Evolutionary conservation across 2,113 vertebrate species (phyloP), one percentile per base, ranked within the genome.

Genomic region (Heteronetta atricapilla): DNA sequence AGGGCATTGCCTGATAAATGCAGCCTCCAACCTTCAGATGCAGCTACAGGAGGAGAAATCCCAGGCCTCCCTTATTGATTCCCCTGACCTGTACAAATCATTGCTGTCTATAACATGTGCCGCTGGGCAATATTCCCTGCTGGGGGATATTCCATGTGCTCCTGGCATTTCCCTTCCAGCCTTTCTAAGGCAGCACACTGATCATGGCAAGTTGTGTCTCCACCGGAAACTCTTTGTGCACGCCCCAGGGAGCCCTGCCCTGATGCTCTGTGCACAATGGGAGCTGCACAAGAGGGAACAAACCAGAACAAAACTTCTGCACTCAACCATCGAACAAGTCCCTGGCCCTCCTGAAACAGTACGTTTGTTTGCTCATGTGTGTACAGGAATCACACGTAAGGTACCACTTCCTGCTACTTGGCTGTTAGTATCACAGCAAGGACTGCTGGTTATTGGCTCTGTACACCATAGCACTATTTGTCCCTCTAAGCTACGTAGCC

Each of bases 391-490:
- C 62, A 53, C 69, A 70, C 28, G 48, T 79, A 23, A 59, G 94
- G 36, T 13, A 42, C 4, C 69, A 25, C 3, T 74, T 94, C 87
- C 91, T 76, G 70, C 55, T 82, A 34, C 50, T 10, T 13, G 63
- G 50, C 74, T 87, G 38, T 94, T 90, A 93, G 83, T 87, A 50
- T 13, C 90, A 82, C 90, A 90, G 86, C 80, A 92, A 96, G 66
- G 73, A 76, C 46, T 55, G 78, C 80, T 90, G 91, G 64, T 93
- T 88, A 88, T 13, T 67, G 76, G 8, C 60, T 82, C 13, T 33
- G 86, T 53, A 76, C 80, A 25, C 19, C 77, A 76, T 5, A 1
- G 69, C 75, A 52, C 58, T 79, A 48, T 62, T 91, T 79, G 44
- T 81, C 92, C 34, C 67, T 60, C 88, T 85, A 15, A 79, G 67